A percentile compares a stretch with the other conserved stretches of the same genome.
Conservation (phyloP, 2,797 vertebrate genomes). For the Neosilurus hyrtlii region DNA sequence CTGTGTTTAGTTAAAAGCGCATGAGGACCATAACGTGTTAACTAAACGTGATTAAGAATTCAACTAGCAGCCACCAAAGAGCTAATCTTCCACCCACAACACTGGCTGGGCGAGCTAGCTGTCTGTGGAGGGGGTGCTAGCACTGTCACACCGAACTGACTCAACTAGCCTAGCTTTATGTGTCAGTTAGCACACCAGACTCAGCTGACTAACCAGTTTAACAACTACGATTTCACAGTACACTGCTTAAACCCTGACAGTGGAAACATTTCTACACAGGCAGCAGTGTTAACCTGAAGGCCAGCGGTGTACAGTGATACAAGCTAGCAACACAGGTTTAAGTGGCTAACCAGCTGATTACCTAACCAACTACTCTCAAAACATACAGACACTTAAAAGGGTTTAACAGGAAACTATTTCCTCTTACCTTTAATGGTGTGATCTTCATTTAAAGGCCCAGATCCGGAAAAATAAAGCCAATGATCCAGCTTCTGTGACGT, state of each 20-base stretch:
- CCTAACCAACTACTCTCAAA: background rate
- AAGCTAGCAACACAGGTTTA: background rate
- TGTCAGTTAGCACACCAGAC: background rate
- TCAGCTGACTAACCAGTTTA: background rate
- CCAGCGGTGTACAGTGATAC: background rate
- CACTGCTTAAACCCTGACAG: background rate
- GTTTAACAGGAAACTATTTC: background rate
- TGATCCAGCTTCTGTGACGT: slow-evolving; percentile 73
- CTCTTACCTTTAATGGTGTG: slow-evolving; percentile 79
- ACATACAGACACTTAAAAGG: background rate
- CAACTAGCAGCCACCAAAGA: background rate
- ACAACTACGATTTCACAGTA: background rate
- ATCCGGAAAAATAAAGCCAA: slow-evolving; percentile 79
- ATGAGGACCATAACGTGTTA: background rate
- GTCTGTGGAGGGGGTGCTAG: slow-evolving; percentile 12
- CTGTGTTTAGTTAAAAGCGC: background rate
- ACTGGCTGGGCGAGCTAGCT: background rate
- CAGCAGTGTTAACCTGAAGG: slow-evolving; percentile 17
- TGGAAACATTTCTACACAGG: background rate
- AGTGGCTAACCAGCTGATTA: background rate
- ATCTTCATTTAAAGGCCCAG: slow-evolving; percentile 85
- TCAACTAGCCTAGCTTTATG: slow-evolving; percentile 12
- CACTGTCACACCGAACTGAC: background rate
- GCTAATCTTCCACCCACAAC: slow-evolving; percentile 7
- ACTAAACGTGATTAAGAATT: background rate